Base-by-base conservation (phyloP, 2,888 invertebrate species). In the Celastrina argiolus region DNA sequence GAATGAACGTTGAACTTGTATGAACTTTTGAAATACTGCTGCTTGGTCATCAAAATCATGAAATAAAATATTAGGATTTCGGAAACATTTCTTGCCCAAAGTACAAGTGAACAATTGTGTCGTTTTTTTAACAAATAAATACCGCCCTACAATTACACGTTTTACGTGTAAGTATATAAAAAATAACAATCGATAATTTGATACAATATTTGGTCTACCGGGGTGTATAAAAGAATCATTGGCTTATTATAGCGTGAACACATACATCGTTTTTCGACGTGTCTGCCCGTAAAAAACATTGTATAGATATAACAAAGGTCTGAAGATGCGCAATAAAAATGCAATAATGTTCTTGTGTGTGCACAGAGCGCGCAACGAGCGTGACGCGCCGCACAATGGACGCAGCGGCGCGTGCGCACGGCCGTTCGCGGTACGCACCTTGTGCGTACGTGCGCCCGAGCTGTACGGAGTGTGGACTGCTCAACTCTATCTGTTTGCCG, bases 281-380 rank as follows among this genome's bases (percentile, higher is more conserved):
- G 80, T 84, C 82, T 83, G 87, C 81, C 77, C 81, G 85, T 83
- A 87, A 72, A 84, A 81, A 83, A 81, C 78, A 73, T 74, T 72
- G 61, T 61, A 85, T 82, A 85, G 83, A 83, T 76, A 77, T 82
- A 86, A 88, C 87, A 89, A 88, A 81, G 82, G 83, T 84, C 82
- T 87, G 86, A 89, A 88, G 90, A 88, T 87, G 87, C 82, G 88
- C 84, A 87, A 90, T 89, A 86, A 89, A 88, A 87, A 87, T 81
- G 87, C 82, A 87, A 87, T 90, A 88, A 87, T 79, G 79, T 79
- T 81, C 79, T 82, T 79, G 80, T 81, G 81, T 77, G 79, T 78
- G 78, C 81, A 78, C 77, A 80, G 80, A 73, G 75, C 76, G 76
- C 73, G 75, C 81, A 81, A 83, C 80, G 80, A 72, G 84, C 87